These are phyloP conservation scores for Synanthedon formicaeformis DNA, from an alignment of 2,888 invertebrate species.

Conservation along the genomic window DNA sequence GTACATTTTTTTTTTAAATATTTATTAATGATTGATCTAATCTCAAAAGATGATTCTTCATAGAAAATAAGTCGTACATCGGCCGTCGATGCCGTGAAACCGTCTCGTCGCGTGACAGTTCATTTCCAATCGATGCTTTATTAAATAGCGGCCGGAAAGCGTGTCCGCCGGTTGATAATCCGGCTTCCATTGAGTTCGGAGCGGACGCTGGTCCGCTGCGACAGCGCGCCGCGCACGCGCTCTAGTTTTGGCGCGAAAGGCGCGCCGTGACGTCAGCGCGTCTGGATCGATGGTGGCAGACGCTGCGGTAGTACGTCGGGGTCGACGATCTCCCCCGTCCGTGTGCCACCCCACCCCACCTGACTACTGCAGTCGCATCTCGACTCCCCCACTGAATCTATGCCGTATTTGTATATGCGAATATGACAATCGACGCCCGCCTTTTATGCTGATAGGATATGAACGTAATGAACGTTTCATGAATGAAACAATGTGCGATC, in stretches of 20 bases:
- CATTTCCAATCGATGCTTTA: slow-evolving; percentile 41
- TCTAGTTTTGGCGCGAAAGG: slow-evolving; percentile 69
- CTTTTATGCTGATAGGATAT: slow-evolving; percentile 46
- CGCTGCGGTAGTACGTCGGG: slow-evolving; percentile 70
- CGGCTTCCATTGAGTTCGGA: slow-evolving; percentile 62
- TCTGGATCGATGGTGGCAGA: slow-evolving; percentile 71
- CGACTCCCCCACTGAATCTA: slow-evolving; percentile 40
- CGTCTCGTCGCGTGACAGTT: slow-evolving; percentile 47
- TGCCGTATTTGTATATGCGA: slow-evolving; percentile 32
- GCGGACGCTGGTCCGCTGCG: slow-evolving; percentile 36
- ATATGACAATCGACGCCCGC: slow-evolving; percentile 45
- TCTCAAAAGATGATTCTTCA: too few species aligned
- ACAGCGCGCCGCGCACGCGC: slow-evolving; percentile 61
- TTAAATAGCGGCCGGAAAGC: slow-evolving; percentile 49
- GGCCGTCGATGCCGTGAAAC: slow-evolving; percentile 30
- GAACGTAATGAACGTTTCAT: slow-evolving; percentile 42
- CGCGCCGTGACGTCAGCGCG: slow-evolving; percentile 66
- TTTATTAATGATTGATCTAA: too few species aligned
- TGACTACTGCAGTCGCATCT: slow-evolving; percentile 65
- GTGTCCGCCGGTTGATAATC: slow-evolving; percentile 56
- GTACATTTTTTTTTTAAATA: too few species aligned
- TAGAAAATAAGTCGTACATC: not conserved
- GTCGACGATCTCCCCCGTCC: slow-evolving; percentile 58
- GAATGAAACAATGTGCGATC: slow-evolving; percentile 44
- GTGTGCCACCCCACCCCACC: slow-evolving; percentile 33